Conservation (phyloP, 2,113 vertebrate genomes). For the Stomatorhinus ivindoensis region DNA sequence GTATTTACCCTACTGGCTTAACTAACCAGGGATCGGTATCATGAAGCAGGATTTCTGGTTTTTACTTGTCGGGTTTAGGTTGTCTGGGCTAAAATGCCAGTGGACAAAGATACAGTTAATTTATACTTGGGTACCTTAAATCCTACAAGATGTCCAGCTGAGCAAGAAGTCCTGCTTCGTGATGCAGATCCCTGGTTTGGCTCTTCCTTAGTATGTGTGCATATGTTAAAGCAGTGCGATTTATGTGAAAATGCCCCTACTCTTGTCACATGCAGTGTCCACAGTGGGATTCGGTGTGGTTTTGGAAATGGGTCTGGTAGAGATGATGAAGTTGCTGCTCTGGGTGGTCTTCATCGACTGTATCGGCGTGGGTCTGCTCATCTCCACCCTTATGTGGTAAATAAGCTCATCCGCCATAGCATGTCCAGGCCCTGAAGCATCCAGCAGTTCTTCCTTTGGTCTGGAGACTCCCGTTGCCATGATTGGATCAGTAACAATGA, state of each 20-base stretch:
- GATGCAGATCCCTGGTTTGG: background rate
- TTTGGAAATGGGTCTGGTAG: constrained; percentile 82
- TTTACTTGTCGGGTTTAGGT: background rate
- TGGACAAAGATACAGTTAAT: background rate
- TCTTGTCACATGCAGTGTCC: constrained; percentile 66
- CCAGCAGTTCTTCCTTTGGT: background rate
- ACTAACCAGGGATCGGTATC: background rate
- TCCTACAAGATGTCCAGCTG: background rate
- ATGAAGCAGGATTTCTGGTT: background rate
- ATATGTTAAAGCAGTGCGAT: background rate
- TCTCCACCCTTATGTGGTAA: constrained; percentile 96
- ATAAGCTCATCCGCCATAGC: constrained; percentile 54
- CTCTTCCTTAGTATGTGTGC: background rate
- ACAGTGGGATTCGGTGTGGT: constrained; percentile 93
- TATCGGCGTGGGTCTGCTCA: constrained; percentile 86
- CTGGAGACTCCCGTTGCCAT: background rate
- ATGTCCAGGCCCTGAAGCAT: background rate
- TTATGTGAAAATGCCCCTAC: background rate
- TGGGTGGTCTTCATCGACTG: constrained; percentile 98
- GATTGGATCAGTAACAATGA: background rate
- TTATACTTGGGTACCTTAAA: background rate
- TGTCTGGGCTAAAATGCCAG: background rate
- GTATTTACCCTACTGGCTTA: background rate
- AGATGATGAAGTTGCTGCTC: constrained; percentile 86
- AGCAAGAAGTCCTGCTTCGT: background rate